Base-by-base conservation (phyloP, 92 coral and sea anemone species). In the Chrysogorgia sp. region DNA sequence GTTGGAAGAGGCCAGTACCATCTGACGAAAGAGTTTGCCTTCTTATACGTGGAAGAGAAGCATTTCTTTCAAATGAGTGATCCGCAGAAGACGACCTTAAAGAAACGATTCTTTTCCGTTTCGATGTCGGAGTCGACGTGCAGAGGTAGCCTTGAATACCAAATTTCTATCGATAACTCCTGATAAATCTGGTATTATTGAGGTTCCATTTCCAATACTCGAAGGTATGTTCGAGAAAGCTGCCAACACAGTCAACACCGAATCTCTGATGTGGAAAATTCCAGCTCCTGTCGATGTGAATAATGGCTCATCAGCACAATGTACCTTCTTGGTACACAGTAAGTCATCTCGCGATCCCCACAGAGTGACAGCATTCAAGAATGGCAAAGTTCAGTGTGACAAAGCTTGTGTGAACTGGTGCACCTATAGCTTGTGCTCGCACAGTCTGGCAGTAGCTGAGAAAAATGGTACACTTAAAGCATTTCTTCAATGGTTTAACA, bases 1-100 rank as follows among this genome's bases (percentile, higher is more conserved):
- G 65, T 86, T n/a, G 90, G 90, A 14, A 80, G 83, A 70, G 90
- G 90, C 34, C 80, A 67, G 56, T 86, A 82, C 55, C 68, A 45
- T 7, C 52, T 86, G 34, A 69, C 75, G 20, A 58, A 82, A 20
- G 84, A 82, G 56, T 82, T 86, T 55, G 35, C 23, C 14, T 72
- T 76, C 61, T 86, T 86, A 4, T 34, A 23, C 7, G 86, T 82
- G 17, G 84, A 82, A 35, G 90, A 82, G 81, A 67, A 78, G 67
- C 37, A 83, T 34, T 86, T 82, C 71, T 86, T 75, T 50, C 32
- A 79, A 52, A 81, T 86, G 86, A 81, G 71, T 7, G 71, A 65
- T 45, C 58, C 34, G 19, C 90, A 86, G 79, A 86, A 86, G 68
- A 68, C 75, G 41, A 55, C 86, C 58, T 52, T 82, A 30, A 69